Evolutionary conservation across 64 coral and sea anemone species (phyloP).

Genomic region (Dendronephthya gigantea): DNA sequence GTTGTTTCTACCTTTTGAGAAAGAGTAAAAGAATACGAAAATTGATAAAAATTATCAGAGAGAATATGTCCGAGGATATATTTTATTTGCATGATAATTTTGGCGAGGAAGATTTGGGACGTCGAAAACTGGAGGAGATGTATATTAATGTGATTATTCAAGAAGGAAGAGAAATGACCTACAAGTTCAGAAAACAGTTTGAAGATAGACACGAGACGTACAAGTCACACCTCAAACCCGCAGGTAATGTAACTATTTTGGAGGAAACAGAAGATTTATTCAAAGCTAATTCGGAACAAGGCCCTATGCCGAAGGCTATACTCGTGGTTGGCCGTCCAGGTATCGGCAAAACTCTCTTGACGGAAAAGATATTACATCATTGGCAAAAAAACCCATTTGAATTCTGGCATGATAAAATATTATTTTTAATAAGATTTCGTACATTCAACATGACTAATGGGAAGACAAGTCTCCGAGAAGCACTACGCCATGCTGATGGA

Average conservation of each 20-base stretch:
- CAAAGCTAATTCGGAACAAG: neutral
- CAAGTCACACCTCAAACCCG: neutral
- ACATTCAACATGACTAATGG: neutral
- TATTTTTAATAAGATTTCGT: neutral
- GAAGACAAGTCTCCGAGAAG: neutral
- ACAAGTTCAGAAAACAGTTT: neutral
- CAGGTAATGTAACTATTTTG: neutral
- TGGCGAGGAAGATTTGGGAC: neutral
- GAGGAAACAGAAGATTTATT: neutral
- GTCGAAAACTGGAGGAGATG: conserved; percentile 5
- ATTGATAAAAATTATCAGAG: neutral
- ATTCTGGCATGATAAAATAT: neutral
- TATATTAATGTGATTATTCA: conserved; percentile 6
- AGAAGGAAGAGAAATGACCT: neutral
- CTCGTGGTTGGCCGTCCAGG: neutral
- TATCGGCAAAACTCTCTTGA: neutral
- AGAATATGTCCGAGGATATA: neutral
- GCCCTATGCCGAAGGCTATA: neutral
- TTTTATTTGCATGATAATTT: neutral
- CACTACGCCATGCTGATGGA: neutral
- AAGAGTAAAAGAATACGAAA: neutral
- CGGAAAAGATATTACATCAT: neutral
- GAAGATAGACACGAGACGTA: neutral
- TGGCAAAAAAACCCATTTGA: neutral
- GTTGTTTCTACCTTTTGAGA: neutral